phyloP scores from a whole-genome alignment of 2,797 vertebrate genomes.

The Hyperoplus immaculatus region DNA sequence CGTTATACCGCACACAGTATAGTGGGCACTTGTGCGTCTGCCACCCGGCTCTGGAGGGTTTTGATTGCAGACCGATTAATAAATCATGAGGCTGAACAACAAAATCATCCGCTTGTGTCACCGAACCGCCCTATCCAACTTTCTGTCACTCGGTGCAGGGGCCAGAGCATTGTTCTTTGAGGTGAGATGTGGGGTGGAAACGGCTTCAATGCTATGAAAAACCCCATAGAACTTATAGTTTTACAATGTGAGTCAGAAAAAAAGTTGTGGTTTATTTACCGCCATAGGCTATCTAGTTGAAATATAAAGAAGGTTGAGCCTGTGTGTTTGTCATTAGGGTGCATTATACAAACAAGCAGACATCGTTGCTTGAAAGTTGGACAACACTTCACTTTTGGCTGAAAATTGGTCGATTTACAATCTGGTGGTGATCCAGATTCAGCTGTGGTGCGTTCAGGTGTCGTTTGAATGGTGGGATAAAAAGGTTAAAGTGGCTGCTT shows the following conservation, averaged over 20 bases:
- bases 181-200: neutral
- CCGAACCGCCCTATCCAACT: neutral
- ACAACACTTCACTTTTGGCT: neutral
- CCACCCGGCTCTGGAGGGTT: slow-evolving; percentile 15
- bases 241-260: neutral
- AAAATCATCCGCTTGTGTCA: slow-evolving; percentile 26
- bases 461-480: neutral
- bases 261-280: neutral
- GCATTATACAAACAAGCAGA: neutral
- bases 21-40: slow-evolving; percentile 21
- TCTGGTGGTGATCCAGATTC: neutral
- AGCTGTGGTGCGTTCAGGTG: neutral
- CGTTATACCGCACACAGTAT: neutral
- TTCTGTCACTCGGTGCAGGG: neutral
- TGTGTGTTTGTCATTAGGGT: neutral
- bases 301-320: neutral
- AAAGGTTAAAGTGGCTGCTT: neutral
- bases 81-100: slow-evolving; percentile 58
- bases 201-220: neutral
- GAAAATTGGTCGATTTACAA: neutral
- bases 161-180: neutral
- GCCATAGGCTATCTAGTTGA: neutral
- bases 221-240: neutral
- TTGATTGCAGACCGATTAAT: slow-evolving; percentile 55
- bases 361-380: neutral